phyloP scores from a whole-genome alignment of 2,797 vertebrate species.

The Smutsia gigantea region DNA sequence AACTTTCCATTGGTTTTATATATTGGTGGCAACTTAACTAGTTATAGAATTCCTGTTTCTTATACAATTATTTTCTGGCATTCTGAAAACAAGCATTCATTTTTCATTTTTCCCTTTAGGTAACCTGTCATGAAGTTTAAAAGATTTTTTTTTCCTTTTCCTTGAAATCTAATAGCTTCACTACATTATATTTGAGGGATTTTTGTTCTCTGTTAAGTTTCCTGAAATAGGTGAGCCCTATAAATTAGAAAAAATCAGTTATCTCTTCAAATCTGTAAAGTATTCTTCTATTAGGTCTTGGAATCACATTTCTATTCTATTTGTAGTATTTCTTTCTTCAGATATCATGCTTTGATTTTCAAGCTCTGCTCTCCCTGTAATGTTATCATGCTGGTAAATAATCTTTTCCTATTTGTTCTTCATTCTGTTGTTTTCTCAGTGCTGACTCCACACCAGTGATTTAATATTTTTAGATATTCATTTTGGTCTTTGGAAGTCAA shows the following conservation, averaged over 20 bases:
- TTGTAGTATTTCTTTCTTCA: background rate
- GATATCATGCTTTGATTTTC: background rate
- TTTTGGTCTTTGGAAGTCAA: background rate
- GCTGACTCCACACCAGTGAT: background rate
- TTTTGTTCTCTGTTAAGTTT: conserved; percentile 44
- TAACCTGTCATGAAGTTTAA: conserved; percentile 32
- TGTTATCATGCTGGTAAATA: background rate
- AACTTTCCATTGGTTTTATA: conserved; percentile 46
- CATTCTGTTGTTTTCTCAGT: background rate
- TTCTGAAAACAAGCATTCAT: background rate
- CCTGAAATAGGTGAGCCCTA: background rate
- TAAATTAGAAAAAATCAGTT: conserved; percentile 1
- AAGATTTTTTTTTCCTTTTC: background rate
- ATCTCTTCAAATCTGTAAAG: background rate
- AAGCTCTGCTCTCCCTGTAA: background rate
- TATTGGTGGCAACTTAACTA: background rate
- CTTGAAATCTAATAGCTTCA: background rate
- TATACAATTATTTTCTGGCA: background rate
- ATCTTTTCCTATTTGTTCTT: background rate
- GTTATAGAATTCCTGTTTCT: background rate
- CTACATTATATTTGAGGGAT: background rate
- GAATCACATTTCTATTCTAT: background rate
- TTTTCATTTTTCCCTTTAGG: conserved; percentile 3
- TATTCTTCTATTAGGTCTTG: conserved; percentile 45
- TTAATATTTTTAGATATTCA: background rate